Base-by-base conservation (phyloP, 2,797 vertebrate genomes). In the Acipenser oxyrinchus region DNA sequence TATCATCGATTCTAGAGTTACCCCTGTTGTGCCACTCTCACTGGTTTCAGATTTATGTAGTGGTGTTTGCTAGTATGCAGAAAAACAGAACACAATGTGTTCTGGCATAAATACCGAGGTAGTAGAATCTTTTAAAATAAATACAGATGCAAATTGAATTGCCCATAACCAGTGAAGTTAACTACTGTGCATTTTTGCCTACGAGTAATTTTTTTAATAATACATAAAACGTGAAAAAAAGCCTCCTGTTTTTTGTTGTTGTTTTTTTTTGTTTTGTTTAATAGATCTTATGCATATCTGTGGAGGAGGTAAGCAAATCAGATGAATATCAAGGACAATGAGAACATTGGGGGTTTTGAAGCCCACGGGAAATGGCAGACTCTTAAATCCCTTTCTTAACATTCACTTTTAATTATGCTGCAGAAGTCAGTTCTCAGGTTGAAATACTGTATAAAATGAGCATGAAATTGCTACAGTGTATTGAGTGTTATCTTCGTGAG, bases 381-480 rank as follows among this genome's bases (percentile, higher is more conserved):
- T 68, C 68, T 67, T 69, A 63, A 72, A 66, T 66, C 48, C 49
- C 57, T n/a, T 62, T 68, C 70, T 55, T 64, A 75, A 75, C 62
- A 67, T 69, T 78, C 66, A 67, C 71, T 76, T 82, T 78, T 76
- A 77, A 77, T 79, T 77, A 75, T 15, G 8, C 49, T 23, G 68
- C 60, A 66, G 64, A 74, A 79, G 73, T 77, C 70, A 75, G 74
- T 76, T 76, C 73, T 75, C 71, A 76, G 69, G 69, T 73, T 76
- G 75, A 72, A 75, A 69, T 72, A 60, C 60, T 66, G 66, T 62
- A 63, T 74, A 68, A 70, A 74, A 76, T 60, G 69, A 69, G 75
- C 70, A 70, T 74, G 77, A 79, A 78, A 79, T 80, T 78, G 75
- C 75, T 64, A 72, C 68, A 60, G 78, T 79, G 77, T 77, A 76